Base-by-base conservation (phyloP, 1,140 invertebrate species). In the Ceratoteleas bidentatus region DNA sequence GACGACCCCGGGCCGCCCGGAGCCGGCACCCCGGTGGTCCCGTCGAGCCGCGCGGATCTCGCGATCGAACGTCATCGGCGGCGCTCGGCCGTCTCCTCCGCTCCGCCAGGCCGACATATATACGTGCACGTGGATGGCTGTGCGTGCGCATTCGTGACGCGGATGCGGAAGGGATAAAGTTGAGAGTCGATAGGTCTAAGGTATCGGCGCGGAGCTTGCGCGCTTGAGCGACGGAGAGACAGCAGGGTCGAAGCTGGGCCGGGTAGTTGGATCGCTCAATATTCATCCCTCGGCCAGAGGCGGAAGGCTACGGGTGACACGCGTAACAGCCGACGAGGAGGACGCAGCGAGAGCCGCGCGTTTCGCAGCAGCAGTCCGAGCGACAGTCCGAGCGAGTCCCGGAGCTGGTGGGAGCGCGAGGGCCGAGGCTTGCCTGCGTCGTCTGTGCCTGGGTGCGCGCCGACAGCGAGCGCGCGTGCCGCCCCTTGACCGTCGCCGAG, bases 231-330 rank as follows among this genome's bases (percentile, higher is more conserved):
- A 69, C 66, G 56, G 43, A 69, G 64, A 78, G 76, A 70, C 70
- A 68, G 70, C 62, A 60, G 79, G 81, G 72, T 83, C 77, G 77
- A 76, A 81, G 81, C 74, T 84, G 79, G 80, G 86, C 76, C 78
- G 70, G 82, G 85, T 83, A 83, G 83, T 86, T 87, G 84, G 87
- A 89, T 87, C 89, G 89, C 85, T 90, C 88, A 90, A 90, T 90
- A 90, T 90, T 88, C 89, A 90, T 88, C 89, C 89, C 89, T 87
- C 85, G 86, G 84, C 76, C 81, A 82, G 83, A 79, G 79, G 83
- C 79, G 79, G 72, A 81, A 82, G 68, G 68, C 60, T 76, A 81
- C 72, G 79, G 79, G 60, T 75, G 58, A 70, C 54, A 66, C 65
- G 60, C 73, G 62, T 9, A 8, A 72, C 52, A 70, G 54, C 65